Base-by-base conservation (phyloP, 2,888 invertebrate genomes). In the Lasioglossum figueresi region DNA sequence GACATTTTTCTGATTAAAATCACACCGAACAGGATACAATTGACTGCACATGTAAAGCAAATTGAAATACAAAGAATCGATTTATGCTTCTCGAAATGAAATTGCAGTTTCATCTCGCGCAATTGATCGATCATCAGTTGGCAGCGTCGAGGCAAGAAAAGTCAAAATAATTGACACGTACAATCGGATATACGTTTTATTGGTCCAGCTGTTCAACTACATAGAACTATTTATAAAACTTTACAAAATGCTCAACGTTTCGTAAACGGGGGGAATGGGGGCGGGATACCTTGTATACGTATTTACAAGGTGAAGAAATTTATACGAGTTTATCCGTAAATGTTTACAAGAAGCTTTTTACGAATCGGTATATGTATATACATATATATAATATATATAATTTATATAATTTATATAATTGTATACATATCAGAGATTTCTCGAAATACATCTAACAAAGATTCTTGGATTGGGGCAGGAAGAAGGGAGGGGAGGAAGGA, bases 141-240 rank as follows among this genome's bases (percentile, higher is more conserved):
- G 37, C 37, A 40, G 5, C 63, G 63, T 31, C 16, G 63, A 12
- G 68, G 23, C 68, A 74, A 74, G 8, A 63, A 59, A 14, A 84
- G 34, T 80, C 43, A 70, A 66, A 81, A 70, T 74, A 71, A 85
- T 43, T 76, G 71, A 80, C 79, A 52, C 82, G 68, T 89, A 89
- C 89, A 90, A 87, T 90, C 70, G 89, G 91, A 90, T 91, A 90
- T 86, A 90, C 87, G 82, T 79, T 90, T 90, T 91, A 90, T 90
- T 90, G 90, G 90, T 90, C 91, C 90, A 90, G 88, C 88, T 90
- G 88, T 91, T 88, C 78, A 88, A 88, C 90, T 90, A 91, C 88
- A 88, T 87, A 90, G 86, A 91, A 86, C 86, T 88, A 90, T 91
- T 91, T 90, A 91, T 91, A 90, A 90, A 90, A 90, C 84, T 88